Percentiles rank a stretch among this genome's conserved stretches.
Evolutionary conservation across 2,888 invertebrate species (phyloP).

Genomic region (Embidobia sp.): DNA sequence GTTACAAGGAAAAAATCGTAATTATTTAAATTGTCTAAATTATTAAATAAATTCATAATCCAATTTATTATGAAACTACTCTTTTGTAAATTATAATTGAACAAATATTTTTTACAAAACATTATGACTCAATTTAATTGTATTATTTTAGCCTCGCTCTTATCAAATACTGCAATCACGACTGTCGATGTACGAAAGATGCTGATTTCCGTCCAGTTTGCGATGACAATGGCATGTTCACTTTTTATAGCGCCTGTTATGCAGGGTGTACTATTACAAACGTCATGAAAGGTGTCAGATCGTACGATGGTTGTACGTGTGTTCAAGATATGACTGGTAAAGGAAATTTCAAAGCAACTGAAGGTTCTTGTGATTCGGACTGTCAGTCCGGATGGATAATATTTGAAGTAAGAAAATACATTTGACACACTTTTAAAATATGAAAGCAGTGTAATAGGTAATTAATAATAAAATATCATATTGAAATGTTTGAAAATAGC

Average conservation of each 20-base stretch:
- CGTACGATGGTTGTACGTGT: constrained; percentile 83
- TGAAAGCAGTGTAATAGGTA: too few species aligned
- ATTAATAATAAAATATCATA: too few species aligned
- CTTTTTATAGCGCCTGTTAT: constrained; percentile 88
- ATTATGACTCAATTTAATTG: too few species aligned
- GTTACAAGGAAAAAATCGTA: too few species aligned
- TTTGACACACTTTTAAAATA: neutral
- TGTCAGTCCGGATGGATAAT: constrained; percentile 83
- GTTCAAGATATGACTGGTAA: constrained; percentile 72
- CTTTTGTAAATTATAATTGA: too few species aligned
- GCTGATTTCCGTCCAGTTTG: constrained; percentile 86
- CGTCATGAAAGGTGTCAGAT: constrained; percentile 80
- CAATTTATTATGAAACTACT: too few species aligned
- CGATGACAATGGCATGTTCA: constrained; percentile 82
- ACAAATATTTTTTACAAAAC: too few species aligned
- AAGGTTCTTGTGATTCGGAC: constrained; percentile 83
- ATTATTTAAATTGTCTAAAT: too few species aligned
- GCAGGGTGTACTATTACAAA: constrained; percentile 85
- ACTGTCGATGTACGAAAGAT: constrained; percentile 83
- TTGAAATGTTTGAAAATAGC: too few species aligned
- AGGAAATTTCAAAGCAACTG: constrained; percentile 78
- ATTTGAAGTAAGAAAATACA: constrained; percentile 75
- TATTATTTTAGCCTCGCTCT: constrained; percentile 72
- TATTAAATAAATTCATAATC: too few species aligned
- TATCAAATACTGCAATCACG: constrained; percentile 82